A percentile compares a stretch with the other conserved stretches of the same genome.
These are phyloP conservation scores for Drosophila murphyi DNA, from an alignment of 1,140 invertebrate species.

Conservation along the genomic window DNA sequence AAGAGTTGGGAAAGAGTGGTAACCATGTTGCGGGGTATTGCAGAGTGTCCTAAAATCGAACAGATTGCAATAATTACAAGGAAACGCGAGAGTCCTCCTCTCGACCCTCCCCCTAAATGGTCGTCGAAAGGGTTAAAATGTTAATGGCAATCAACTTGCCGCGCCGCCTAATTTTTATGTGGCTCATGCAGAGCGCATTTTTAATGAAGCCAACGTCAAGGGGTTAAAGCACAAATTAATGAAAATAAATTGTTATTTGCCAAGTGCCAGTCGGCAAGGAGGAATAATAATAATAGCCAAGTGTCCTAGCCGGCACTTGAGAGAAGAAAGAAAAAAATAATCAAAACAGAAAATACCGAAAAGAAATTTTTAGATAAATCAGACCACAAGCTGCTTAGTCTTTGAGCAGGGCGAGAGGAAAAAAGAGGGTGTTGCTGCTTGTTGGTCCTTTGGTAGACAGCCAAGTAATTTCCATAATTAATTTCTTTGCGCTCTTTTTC, in stretches of 20 bases:
- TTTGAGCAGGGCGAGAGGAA: not conserved
- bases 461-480: conserved; percentile 84
- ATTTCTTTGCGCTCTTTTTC: conserved; percentile 73
- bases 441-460: conserved; percentile 27
- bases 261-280: conserved; percentile 13
- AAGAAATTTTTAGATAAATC: conserved; percentile 72
- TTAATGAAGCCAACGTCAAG: conserved; percentile 70
- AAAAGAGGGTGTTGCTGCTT: not conserved
- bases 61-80: conserved; percentile 83
- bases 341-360: not conserved
- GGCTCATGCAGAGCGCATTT: conserved; percentile 66
- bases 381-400: conserved; percentile 76
- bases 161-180: conserved; percentile 52
- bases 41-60: conserved; percentile 77
- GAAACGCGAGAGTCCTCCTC: conserved; percentile 20
- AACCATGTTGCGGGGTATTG: not conserved
- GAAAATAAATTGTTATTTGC: conserved; percentile 84
- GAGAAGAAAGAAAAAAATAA: conserved; percentile 10
- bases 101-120: too few species aligned
- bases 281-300: conserved; percentile 47
- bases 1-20: not conserved
- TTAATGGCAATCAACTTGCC: conserved; percentile 53
- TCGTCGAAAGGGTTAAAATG: conserved; percentile 53
- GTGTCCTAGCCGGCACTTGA: conserved; percentile 41
- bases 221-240: conserved; percentile 84